Evolutionary conservation across 2,888 invertebrate genomes (phyloP).

Genomic region (Melieria picta): DNA sequence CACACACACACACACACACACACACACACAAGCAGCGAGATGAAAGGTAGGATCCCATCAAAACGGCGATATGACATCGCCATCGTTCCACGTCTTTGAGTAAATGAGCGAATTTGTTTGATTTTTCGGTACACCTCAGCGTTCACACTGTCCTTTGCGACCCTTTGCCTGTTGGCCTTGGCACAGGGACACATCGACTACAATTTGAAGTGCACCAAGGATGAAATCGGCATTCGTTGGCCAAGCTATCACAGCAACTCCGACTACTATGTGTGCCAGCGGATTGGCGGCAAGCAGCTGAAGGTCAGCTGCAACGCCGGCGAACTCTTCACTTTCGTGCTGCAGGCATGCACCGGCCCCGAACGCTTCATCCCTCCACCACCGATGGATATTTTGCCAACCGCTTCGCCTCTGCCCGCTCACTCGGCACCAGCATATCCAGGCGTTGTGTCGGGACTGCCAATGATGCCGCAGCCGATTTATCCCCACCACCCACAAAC

Average conservation of each 20-base stretch:
- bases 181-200: slow-evolving; percentile 52
- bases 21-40: slow-evolving; percentile 41
- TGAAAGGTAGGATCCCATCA: slow-evolving; percentile 54
- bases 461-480: slow-evolving; percentile 20
- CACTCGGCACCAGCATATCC: slow-evolving; percentile 13
- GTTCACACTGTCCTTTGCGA: slow-evolving; percentile 50
- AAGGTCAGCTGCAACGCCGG: slow-evolving; percentile 55
- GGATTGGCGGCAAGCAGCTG: slow-evolving; percentile 48
- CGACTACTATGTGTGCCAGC: slow-evolving; percentile 56
- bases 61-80: neutral
- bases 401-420: slow-evolving; percentile 45
- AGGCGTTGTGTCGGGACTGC: slow-evolving; percentile 4
- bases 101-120: neutral
- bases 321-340: slow-evolving; percentile 58
- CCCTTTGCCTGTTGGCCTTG: slow-evolving; percentile 50
- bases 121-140: slow-evolving; percentile 28
- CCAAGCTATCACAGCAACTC: slow-evolving; percentile 60
- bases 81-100: neutral
- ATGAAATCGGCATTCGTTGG: slow-evolving; percentile 61
- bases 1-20: neutral
- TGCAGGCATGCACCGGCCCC: slow-evolving; percentile 57
- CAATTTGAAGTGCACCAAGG: slow-evolving; percentile 52
- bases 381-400: slow-evolving; percentile 52
- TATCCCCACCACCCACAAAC: slow-evolving; percentile 16
- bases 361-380: slow-evolving; percentile 58